Percentiles rank a stretch among this genome's conserved stretches.
These are phyloP conservation scores for Emberiza fucata DNA, from an alignment of 2,113 vertebrate genomes.

Conservation along the genomic window DNA sequence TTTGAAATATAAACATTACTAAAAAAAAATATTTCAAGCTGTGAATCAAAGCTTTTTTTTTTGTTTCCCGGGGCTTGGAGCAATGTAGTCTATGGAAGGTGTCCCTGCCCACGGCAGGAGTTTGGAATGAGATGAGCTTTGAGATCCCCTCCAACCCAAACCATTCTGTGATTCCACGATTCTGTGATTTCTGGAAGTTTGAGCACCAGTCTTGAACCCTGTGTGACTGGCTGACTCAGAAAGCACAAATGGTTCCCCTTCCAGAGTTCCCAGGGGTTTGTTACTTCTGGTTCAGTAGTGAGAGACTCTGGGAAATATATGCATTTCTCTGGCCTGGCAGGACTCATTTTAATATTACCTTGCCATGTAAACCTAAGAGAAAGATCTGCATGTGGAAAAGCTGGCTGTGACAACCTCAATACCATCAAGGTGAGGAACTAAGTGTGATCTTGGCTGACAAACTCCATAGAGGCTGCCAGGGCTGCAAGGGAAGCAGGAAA, in stretches of 20 bases:
- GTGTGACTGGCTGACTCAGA: not conserved
- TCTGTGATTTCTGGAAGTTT: not conserved
- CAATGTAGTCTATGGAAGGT: not conserved
- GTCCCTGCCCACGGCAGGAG: not conserved
- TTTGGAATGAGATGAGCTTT: not conserved
- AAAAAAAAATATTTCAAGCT: not conserved
- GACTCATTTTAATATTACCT: not conserved
- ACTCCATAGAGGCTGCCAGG: not conserved
- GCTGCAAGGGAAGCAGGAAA: not conserved
- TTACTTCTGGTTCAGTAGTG: not conserved
- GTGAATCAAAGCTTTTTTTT: not conserved
- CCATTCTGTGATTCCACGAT: not conserved
- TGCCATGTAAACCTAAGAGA: not conserved
- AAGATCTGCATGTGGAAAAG: not conserved
- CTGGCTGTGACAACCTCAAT: not conserved
- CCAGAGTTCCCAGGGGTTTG: not conserved
- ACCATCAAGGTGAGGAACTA: not conserved
- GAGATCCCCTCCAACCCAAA: not conserved
- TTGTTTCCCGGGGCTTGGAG: not conserved
- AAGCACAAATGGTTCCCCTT: not conserved
- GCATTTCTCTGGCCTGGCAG: not conserved
- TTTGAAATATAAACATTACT: not conserved
- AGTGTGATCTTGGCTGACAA: not conserved
- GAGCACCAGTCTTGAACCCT: not conserved
- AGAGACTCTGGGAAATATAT: not conserved